These are phyloP conservation scores for Hypolimnas misippus DNA, from an alignment of 2,888 invertebrate genomes.

Conservation along the genomic window DNA sequence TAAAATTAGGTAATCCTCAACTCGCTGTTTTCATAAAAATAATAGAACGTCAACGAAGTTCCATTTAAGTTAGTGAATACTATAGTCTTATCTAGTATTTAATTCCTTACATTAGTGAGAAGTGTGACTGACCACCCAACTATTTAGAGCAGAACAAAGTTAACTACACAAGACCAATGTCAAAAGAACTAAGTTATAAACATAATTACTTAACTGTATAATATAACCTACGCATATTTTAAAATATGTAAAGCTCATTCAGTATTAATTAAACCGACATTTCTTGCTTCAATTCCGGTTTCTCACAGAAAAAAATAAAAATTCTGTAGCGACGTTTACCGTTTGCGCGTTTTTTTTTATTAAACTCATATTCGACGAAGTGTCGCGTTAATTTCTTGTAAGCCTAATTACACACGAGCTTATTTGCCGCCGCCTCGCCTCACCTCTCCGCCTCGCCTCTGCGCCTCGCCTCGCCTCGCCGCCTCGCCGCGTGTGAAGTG, in stretches of 20 bases:
- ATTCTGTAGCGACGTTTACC: conserved; percentile 12
- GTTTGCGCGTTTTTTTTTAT: conserved; percentile 28
- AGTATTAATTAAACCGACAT: conserved; percentile 6
- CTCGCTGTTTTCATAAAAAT: too few species aligned
- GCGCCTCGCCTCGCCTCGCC: conserved; percentile 26
- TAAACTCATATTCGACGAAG: conserved; percentile 42
- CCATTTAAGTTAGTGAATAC: too few species aligned
- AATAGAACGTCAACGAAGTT: too few species aligned
- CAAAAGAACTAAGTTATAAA: too few species aligned
- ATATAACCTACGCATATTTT: not conserved
- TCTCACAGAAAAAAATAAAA: not conserved
- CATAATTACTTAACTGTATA: too few species aligned
- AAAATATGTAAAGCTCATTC: not conserved
- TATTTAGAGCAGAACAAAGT: too few species aligned
- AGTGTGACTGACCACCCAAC: too few species aligned
- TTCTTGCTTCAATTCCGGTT: conserved; percentile 9
- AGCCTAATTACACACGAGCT: conserved; percentile 76
- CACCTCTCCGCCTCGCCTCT: conserved; percentile 25
- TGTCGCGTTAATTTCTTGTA: conserved; percentile 68
- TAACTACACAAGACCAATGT: too few species aligned
- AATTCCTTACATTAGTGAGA: too few species aligned
- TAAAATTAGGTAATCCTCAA: too few species aligned
- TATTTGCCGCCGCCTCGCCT: conserved; percentile 46
- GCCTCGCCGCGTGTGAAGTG: conserved; percentile 49
- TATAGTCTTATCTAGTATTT: too few species aligned